A percentile compares a stretch with the other conserved stretches of the same genome.
Conservation (phyloP, 2,888 invertebrate genomes). For the Melieria picta region DNA sequence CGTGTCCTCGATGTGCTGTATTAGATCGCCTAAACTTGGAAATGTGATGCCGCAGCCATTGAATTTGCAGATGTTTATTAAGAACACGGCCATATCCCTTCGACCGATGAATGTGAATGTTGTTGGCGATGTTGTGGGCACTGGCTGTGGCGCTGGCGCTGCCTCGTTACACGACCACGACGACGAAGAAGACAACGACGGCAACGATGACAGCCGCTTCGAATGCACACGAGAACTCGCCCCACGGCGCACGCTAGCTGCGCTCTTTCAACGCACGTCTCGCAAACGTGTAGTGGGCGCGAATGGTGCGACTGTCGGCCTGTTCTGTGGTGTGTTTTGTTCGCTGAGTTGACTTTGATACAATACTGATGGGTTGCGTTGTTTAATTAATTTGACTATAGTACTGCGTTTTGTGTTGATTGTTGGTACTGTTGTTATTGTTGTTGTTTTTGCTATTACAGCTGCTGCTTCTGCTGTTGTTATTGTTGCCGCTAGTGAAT, state of each 20-base stretch:
- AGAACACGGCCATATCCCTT: constrained; percentile 85
- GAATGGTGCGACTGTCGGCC: constrained; percentile 34
- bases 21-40: constrained; percentile 81
- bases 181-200: constrained; percentile 32
- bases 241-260: constrained; percentile 6
- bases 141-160: constrained; percentile 41
- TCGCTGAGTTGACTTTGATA: constrained; percentile 14
- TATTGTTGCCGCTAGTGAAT: background rate
- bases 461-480: background rate
- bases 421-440: background rate
- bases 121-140: constrained; percentile 27
- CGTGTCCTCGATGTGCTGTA: constrained; percentile 87
- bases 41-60: constrained; percentile 87
- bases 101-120: constrained; percentile 61
- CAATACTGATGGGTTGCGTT: constrained; percentile 41
- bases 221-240: too few relatives aligned
- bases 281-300: constrained; percentile 4
- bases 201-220: constrained; percentile 17
- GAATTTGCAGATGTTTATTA: constrained; percentile 89
- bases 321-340: background rate
- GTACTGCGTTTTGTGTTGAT: background rate
- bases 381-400: constrained; percentile 38
- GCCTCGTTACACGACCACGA: constrained; percentile 27
- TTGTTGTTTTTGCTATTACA: background rate
- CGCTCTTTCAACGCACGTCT: constrained; percentile 30